A percentile compares a stretch with the other conserved stretches of the same genome.
These are phyloP conservation scores for Neodiprion fabricii DNA, from an alignment of 1,140 invertebrate genomes.

Conservation along the genomic window DNA sequence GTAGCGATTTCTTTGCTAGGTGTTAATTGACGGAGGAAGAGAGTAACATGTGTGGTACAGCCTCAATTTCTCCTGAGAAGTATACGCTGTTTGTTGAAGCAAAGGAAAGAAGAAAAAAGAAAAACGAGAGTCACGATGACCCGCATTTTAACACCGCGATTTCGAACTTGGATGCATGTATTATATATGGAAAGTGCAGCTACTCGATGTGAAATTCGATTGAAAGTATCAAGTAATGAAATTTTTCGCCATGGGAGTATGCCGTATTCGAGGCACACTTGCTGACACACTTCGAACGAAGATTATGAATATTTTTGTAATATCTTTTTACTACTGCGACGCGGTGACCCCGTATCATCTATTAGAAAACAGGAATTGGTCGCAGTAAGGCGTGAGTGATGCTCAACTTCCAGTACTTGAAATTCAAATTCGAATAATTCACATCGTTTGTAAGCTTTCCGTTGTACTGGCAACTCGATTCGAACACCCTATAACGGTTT, in stretches of 20 bases:
- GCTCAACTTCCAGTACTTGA: not conserved
- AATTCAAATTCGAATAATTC: not conserved
- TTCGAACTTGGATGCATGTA: not conserved
- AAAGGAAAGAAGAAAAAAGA: not conserved
- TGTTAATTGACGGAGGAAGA: no score
- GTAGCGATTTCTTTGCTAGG: no score
- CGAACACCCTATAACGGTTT: not conserved
- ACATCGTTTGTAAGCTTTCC: not conserved
- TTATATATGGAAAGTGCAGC: not conserved
- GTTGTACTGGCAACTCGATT: not conserved
- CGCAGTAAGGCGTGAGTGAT: not conserved
- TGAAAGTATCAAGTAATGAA: not conserved
- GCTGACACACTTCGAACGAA: not conserved
- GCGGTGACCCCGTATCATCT: not conserved
- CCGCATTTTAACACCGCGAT: conserved; percentile 1
- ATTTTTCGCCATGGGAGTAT: not conserved
- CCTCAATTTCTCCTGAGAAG: not conserved
- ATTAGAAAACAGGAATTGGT: conserved; percentile 1
- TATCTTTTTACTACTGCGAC: not conserved
- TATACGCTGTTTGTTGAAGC: not conserved
- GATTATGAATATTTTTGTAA: conserved; percentile 6
- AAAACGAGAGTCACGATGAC: not conserved
- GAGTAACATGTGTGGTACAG: not conserved
- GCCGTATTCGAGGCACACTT: not conserved
- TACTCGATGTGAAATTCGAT: not conserved